phyloP scores from a whole-genome alignment of 1,140 invertebrate genomes.

The Bombus confusus region DNA sequence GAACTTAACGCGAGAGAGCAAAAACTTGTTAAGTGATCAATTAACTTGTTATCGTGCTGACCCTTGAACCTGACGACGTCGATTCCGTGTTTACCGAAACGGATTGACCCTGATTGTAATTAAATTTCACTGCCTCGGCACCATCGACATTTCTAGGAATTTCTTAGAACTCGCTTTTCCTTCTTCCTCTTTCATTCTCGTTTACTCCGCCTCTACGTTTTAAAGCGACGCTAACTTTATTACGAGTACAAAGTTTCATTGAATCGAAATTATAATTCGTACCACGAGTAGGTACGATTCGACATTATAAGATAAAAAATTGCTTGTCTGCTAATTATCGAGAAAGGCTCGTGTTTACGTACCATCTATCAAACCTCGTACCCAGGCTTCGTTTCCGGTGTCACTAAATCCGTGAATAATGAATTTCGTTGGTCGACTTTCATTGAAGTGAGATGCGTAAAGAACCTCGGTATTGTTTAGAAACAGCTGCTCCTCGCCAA shows the following conservation, averaged over 20 bases:
- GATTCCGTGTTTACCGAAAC: conserved; percentile 72
- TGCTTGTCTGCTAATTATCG: too few relatives aligned
- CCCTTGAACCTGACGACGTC: conserved; percentile 64
- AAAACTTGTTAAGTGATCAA: conserved; percentile 65
- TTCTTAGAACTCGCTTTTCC: neutral
- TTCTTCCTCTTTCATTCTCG: neutral
- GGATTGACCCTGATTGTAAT: conserved; percentile 67
- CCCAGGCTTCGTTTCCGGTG: conserved; percentile 78
- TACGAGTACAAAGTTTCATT: neutral
- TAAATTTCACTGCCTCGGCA: conserved; percentile 47
- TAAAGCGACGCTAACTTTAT: neutral
- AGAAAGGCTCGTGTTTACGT: conserved; percentile 20
- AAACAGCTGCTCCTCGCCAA: conserved; percentile 73
- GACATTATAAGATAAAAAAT: neutral
- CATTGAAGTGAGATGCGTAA: conserved; percentile 78
- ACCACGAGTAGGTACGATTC: too few relatives aligned
- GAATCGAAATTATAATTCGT: neutral
- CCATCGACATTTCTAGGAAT: conserved; percentile 43
- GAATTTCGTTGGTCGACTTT: conserved; percentile 79
- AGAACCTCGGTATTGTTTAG: conserved; percentile 74
- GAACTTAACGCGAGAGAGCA: conserved; percentile 10
- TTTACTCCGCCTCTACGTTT: neutral
- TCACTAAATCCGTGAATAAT: conserved; percentile 83
- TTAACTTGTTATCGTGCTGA: conserved; percentile 66
- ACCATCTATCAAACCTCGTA: conserved; percentile 78